Percentiles rank a stretch among this genome's conserved stretches.
Conservation (phyloP, 2,113 vertebrate genomes). For the Amphilophus citrinellus region DNA sequence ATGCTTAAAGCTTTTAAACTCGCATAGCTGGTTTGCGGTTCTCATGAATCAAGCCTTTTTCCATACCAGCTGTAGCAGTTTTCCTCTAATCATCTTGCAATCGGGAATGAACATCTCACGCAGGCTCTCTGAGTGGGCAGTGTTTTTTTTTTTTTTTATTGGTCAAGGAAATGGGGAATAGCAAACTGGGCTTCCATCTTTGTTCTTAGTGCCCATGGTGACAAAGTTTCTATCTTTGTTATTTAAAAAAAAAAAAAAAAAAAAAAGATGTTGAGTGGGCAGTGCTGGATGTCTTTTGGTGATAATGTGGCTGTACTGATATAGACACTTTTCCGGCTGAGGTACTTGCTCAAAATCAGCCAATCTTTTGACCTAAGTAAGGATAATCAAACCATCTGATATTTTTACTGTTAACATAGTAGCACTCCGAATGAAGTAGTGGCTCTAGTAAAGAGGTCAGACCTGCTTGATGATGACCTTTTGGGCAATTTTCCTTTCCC, state of each 20-base stretch:
- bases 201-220: constrained; percentile 10
- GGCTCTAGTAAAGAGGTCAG: constrained; percentile 40
- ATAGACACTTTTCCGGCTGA: background rate
- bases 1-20: background rate
- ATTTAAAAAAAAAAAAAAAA: background rate
- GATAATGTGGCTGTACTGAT: background rate
- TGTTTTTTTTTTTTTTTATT: background rate
- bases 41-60: constrained; percentile 19
- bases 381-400: background rate
- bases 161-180: constrained; percentile 21
- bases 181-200: constrained; percentile 11
- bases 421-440: background rate
- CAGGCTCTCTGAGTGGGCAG: constrained; percentile 20
- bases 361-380: constrained; percentile 3
- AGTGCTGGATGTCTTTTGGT: background rate
- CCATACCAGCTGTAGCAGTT: constrained; percentile 11
- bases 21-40: background rate
- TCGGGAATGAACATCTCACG: constrained; percentile 33
- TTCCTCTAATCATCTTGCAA: constrained; percentile 18
- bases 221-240: constrained; percentile 5
- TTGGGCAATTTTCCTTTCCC: constrained; percentile 33
- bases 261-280: background rate
- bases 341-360: background rate
- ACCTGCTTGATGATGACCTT: constrained; percentile 46
- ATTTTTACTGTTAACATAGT: background rate